Conservation (phyloP, 2,888 invertebrate genomes). For the Watsonalla cultraria region DNA sequence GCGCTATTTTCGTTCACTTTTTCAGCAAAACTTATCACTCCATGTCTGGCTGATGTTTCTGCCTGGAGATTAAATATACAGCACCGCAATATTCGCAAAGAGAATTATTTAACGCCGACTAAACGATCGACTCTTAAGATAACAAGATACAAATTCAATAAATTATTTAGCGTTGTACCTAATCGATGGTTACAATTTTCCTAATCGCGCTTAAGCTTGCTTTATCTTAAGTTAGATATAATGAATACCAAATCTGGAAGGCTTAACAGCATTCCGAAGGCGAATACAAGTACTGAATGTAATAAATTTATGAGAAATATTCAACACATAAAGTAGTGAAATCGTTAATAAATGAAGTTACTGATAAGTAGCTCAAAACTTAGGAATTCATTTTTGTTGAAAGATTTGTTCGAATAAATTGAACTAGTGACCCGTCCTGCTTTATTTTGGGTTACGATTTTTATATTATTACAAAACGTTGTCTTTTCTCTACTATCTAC, state of each 20-base stretch:
- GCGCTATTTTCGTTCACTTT: slow-evolving; percentile 52
- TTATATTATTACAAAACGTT: too few species aligned
- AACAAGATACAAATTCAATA: slow-evolving; percentile 10
- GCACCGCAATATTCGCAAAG: slow-evolving; percentile 5
- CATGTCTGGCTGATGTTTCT: slow-evolving; percentile 21
- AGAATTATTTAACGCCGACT: not conserved
- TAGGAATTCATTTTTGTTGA: too few species aligned
- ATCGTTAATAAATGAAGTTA: slow-evolving; percentile 9
- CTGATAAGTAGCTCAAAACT: too few species aligned
- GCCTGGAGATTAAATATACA: slow-evolving; percentile 4
- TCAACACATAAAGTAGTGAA: slow-evolving; percentile 18
- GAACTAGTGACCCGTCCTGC: too few species aligned
- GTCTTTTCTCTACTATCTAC: too few species aligned
- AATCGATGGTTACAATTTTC: slow-evolving; percentile 35
- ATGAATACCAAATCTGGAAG: slow-evolving; percentile 67
- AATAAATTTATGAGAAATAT: slow-evolving; percentile 36
- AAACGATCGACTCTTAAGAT: not conserved
- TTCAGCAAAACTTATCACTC: slow-evolving; percentile 29
- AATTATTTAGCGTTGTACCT: slow-evolving; percentile 20
- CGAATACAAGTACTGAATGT: slow-evolving; percentile 37
- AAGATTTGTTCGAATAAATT: too few species aligned
- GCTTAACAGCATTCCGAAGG: slow-evolving; percentile 57
- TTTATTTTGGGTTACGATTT: too few species aligned
- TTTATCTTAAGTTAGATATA: slow-evolving; percentile 62
- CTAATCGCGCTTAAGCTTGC: slow-evolving; percentile 41